phyloP scores from a whole-genome alignment of 2,888 invertebrate species.

The Tipula confusa region DNA sequence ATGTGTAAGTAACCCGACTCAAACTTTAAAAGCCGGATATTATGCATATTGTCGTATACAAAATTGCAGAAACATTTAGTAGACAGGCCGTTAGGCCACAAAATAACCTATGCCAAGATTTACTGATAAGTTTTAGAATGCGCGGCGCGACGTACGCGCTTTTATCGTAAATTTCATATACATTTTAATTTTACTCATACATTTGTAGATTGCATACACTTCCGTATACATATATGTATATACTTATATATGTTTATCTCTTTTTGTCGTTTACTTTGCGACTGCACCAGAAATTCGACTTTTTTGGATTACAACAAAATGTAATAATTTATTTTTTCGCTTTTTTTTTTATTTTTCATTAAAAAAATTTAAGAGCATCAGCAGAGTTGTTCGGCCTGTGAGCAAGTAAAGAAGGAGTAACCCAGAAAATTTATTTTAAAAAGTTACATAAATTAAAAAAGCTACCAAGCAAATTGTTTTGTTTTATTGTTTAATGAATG shows the following conservation, averaged over 20 bases:
- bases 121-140: not conserved
- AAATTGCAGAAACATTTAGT: not conserved
- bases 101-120: not conserved
- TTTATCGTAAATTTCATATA: not conserved
- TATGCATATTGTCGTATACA: not conserved
- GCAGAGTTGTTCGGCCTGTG: constrained; percentile 16
- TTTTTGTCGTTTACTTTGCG: constrained; percentile 14
- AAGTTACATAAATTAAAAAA: too few relatives aligned
- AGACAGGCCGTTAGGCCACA: not conserved
- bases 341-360: not conserved
- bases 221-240: not conserved
- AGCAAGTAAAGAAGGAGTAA: constrained; percentile 26
- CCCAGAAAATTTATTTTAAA: not conserved
- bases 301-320: not conserved
- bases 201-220: not conserved
- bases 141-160: not conserved
- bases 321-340: not conserved
- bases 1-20: not conserved
- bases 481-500: not conserved
- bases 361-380: not conserved
- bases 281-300: constrained; percentile 27
- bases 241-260: not conserved
- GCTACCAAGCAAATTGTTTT: not conserved
- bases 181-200: too few relatives aligned
- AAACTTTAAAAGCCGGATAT: not conserved